Evolutionary conservation across 2,888 invertebrate genomes (phyloP).

Genomic region (Diogma glabrata): DNA sequence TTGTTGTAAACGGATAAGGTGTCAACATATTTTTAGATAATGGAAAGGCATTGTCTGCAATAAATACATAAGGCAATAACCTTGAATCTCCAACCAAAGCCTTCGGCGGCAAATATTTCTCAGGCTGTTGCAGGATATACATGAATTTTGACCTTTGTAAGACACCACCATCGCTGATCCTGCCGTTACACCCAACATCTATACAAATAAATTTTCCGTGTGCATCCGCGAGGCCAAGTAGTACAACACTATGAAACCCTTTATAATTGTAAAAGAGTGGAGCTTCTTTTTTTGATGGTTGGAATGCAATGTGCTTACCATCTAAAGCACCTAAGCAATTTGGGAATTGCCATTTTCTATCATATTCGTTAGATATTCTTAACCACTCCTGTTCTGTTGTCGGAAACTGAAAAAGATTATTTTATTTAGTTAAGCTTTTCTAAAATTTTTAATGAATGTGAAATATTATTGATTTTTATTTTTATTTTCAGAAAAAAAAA

Average conservation of each 20-base stretch:
- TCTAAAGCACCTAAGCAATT: background rate
- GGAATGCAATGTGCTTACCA: background rate
- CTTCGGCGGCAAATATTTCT: slow-evolving; percentile 11
- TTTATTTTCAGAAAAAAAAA: slow-evolving; percentile 1
- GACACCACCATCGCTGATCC: slow-evolving; percentile 12
- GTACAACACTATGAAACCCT: background rate
- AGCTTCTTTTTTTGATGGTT: background rate
- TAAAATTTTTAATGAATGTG: background rate
- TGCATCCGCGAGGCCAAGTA: slow-evolving; percentile 1
- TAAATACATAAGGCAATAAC: slow-evolving; percentile 18
- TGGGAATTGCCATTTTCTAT: background rate
- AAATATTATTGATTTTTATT: background rate
- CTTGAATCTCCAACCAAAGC: slow-evolving; percentile 16
- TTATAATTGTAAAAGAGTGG: background rate
- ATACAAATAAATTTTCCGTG: slow-evolving; percentile 14
- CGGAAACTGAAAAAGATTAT: background rate
- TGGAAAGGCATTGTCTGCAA: background rate
- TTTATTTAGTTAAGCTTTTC: background rate
- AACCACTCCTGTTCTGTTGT: background rate
- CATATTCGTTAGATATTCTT: background rate
- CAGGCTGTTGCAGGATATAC: slow-evolving; percentile 4
- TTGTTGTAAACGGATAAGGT: background rate
- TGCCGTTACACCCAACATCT: slow-evolving; percentile 17
- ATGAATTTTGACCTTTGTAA: slow-evolving; percentile 11
- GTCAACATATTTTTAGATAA: background rate